Evolutionary conservation across 2,113 vertebrate species (phyloP).

Genomic region (Trinectes maculatus): DNA sequence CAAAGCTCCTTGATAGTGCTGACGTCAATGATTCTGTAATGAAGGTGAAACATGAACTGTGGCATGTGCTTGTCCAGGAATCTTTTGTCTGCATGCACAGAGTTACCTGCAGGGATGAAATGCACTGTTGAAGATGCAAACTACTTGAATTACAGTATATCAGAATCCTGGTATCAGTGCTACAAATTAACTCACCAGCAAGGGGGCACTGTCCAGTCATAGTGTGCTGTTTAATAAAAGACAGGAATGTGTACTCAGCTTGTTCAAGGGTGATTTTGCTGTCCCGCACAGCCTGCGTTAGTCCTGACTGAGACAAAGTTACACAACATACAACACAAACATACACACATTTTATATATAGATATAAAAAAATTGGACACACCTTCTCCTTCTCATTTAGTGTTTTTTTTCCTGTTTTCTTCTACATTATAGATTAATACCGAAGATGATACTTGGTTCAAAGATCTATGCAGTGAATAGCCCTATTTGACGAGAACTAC

Average conservation of each 20-base stretch:
- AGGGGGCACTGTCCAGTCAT: constrained; percentile 94
- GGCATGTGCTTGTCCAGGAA: constrained; percentile 98
- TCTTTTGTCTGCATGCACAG: constrained; percentile 88
- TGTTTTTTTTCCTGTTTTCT: no score
- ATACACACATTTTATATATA: no score
- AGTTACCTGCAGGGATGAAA: constrained; percentile 74
- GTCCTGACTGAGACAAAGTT: constrained; percentile 87
- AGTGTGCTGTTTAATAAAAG: constrained; percentile 93
- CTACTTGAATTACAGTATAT: neutral
- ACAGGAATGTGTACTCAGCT: constrained; percentile 95
- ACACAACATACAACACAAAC: no score
- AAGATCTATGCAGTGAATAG: no score
- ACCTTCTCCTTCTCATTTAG: no score
- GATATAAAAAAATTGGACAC: no score
- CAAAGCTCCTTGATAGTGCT: constrained; percentile 98
- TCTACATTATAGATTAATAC: no score
- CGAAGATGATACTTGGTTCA: no score
- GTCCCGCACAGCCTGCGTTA: constrained; percentile 92
- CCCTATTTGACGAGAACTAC: no score
- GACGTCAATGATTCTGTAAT: constrained; percentile 93
- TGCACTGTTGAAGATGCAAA: neutral
- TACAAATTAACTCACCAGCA: constrained; percentile 84
- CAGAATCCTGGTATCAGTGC: neutral
- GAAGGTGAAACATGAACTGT: constrained; percentile 90
- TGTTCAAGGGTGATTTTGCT: constrained; percentile 90